phyloP scores from a whole-genome alignment of 2,797 vertebrate species.

The Urosaurus nigricauda region DNA sequence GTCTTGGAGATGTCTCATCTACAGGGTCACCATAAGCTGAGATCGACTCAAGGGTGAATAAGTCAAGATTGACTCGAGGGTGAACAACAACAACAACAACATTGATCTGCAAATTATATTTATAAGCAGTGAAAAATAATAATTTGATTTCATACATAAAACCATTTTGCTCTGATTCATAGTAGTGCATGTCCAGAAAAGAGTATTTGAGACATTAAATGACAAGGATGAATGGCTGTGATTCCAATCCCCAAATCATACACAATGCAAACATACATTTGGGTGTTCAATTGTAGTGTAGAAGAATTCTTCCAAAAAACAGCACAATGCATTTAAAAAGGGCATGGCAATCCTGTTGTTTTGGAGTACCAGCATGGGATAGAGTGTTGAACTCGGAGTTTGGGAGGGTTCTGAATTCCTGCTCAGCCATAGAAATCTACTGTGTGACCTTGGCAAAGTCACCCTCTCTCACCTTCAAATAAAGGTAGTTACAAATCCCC shows the following conservation, averaged over 20 bases:
- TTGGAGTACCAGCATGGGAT: too few species aligned
- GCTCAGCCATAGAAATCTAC: too few species aligned
- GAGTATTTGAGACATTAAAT: conserved; percentile 28
- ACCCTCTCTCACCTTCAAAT: too few species aligned
- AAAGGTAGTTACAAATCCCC: too few species aligned
- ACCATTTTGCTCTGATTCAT: conserved; percentile 66
- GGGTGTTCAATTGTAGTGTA: conserved; percentile 12
- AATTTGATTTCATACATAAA: conserved; percentile 59
- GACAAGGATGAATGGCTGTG: not conserved
- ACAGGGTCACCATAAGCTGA: too few species aligned
- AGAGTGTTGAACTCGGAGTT: too few species aligned
- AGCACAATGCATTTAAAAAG: not conserved
- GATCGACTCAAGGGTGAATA: too few species aligned
- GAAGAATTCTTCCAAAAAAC: not conserved
- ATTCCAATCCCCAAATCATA: not conserved
- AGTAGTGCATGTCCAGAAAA: conserved; percentile 41
- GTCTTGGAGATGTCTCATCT: too few species aligned
- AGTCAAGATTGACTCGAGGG: too few species aligned
- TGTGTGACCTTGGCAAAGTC: too few species aligned
- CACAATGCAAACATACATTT: not conserved
- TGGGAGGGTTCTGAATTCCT: too few species aligned
- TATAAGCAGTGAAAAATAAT: conserved; percentile 48
- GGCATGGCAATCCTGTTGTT: not conserved
- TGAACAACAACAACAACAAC: conserved; percentile 12
- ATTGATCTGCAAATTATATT: conserved; percentile 80